Percentiles rank a stretch among this genome's conserved stretches.
Conservation (phyloP, 2,888 invertebrate species). For the Pandemis heparana region DNA sequence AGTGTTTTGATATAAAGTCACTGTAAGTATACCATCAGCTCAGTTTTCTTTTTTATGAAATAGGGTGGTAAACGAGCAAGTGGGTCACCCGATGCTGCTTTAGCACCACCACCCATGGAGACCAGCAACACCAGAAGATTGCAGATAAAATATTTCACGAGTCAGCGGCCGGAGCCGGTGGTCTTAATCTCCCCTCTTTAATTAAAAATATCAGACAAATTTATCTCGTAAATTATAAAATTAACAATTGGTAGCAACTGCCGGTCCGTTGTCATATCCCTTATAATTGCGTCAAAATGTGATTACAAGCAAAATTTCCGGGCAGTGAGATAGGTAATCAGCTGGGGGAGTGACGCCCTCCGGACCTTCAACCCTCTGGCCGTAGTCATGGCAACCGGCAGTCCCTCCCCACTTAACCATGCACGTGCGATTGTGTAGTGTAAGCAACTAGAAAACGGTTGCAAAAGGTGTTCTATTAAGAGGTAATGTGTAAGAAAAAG, state of each 20-base stretch:
- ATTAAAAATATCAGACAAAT: neutral
- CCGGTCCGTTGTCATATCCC: slow-evolving; percentile 16
- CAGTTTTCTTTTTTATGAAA: too few species aligned
- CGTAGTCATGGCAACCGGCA: slow-evolving; percentile 77
- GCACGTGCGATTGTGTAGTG: slow-evolving; percentile 37
- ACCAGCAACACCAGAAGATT: too few species aligned
- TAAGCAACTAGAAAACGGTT: slow-evolving; percentile 8
- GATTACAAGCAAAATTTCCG: slow-evolving; percentile 56
- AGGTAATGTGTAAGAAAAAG: slow-evolving; percentile 6
- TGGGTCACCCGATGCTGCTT: too few species aligned
- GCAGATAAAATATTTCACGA: too few species aligned
- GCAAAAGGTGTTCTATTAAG: slow-evolving; percentile 29
- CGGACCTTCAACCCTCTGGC: slow-evolving; percentile 69
- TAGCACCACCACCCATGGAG: too few species aligned
- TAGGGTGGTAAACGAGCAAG: too few species aligned
- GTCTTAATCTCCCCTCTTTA: too few species aligned
- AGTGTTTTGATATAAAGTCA: too few species aligned
- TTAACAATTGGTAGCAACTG: slow-evolving; percentile 7
- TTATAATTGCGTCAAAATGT: slow-evolving; percentile 36
- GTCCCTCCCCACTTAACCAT: slow-evolving; percentile 66
- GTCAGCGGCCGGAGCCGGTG: too few species aligned
- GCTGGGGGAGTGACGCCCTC: slow-evolving; percentile 59
- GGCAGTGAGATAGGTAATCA: slow-evolving; percentile 65
- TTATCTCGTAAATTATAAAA: neutral
- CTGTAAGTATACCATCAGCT: too few species aligned